Evolutionary conservation across 2,797 vertebrate genomes (phyloP).

Genomic region (Podarcis lilfordi): DNA sequence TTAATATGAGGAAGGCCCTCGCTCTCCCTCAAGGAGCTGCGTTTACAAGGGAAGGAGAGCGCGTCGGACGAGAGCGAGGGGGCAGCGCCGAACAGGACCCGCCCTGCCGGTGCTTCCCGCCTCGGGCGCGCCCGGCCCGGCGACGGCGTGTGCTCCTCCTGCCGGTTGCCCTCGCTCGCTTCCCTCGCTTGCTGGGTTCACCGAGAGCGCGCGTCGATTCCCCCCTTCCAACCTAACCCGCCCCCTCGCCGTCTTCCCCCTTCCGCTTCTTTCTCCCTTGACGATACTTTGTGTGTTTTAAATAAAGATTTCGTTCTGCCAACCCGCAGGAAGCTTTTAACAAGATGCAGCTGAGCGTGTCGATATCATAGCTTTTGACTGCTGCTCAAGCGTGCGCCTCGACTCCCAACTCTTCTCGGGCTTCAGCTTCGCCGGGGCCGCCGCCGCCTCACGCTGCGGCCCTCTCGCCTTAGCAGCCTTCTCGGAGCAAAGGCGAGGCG

Average conservation of each 20-base stretch:
- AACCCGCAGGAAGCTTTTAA: slow-evolving; percentile 84
- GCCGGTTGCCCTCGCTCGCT: slow-evolving; percentile 23
- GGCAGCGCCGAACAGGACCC: background rate
- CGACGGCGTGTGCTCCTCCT: background rate
- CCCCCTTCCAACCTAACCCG: slow-evolving; percentile 39
- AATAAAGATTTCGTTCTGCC: slow-evolving; percentile 84
- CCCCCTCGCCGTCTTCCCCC: slow-evolving; percentile 51
- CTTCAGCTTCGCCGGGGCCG: background rate
- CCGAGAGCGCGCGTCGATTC: slow-evolving; percentile 60
- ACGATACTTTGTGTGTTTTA: slow-evolving; percentile 81
- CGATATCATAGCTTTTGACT: slow-evolving; percentile 76
- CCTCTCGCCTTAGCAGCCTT: slow-evolving; percentile 51
- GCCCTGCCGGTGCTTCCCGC: background rate
- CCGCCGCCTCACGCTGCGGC: slow-evolving; percentile 35
- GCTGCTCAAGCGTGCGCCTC: slow-evolving; percentile 67
- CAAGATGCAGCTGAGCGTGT: slow-evolving; percentile 79
- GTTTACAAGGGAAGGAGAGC: slow-evolving; percentile 33
- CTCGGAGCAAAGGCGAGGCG: background rate
- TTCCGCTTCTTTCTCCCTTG: slow-evolving; percentile 75
- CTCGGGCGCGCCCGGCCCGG: slow-evolving; percentile 3
- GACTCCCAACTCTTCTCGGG: slow-evolving; percentile 70
- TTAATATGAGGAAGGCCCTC: background rate
- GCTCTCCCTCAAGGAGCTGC: slow-evolving; percentile 18
- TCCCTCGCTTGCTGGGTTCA: slow-evolving; percentile 62
- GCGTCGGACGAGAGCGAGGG: slow-evolving; percentile 8